Conservation (phyloP, 2,797 vertebrate genomes). For the Lagodon rhomboides region DNA sequence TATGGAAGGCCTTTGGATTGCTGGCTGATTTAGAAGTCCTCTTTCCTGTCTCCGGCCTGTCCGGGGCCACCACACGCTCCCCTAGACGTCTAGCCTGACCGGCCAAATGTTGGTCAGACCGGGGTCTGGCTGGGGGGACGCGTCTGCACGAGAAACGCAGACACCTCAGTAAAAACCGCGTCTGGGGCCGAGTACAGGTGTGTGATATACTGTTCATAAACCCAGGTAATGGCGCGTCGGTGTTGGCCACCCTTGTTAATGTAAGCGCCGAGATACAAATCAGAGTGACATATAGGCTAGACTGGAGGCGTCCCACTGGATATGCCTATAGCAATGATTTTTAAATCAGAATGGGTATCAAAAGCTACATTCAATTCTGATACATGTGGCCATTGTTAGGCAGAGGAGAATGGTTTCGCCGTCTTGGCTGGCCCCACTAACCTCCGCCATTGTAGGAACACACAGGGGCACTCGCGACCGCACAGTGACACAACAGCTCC, state of each 20-base stretch:
- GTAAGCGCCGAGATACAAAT: constrained; percentile 86
- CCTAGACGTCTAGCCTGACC: constrained; percentile 74
- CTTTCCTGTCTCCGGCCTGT: constrained; percentile 81
- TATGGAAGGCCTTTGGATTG: constrained; percentile 88
- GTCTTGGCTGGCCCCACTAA: constrained; percentile 78
- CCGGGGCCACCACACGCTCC: constrained; percentile 74
- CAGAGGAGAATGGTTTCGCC: constrained; percentile 77
- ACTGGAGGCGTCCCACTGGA: constrained; percentile 79
- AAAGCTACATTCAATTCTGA: constrained; percentile 80
- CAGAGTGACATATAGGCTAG: constrained; percentile 85
- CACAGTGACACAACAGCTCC: constrained; percentile 66
- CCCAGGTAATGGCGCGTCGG: constrained; percentile 74
- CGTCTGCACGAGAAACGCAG: constrained; percentile 76
- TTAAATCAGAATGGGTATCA: constrained; percentile 80
- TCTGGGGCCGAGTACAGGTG: constrained; percentile 77
- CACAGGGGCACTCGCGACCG: constrained; percentile 62
- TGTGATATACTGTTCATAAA: constrained; percentile 80
- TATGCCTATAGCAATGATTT: constrained; percentile 76
- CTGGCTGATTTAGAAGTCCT: constrained; percentile 89
- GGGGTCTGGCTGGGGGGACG: constrained; percentile 75
- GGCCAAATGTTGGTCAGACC: constrained; percentile 78
- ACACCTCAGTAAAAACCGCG: constrained; percentile 74
- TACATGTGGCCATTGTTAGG: constrained; percentile 83
- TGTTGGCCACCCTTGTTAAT: constrained; percentile 84
- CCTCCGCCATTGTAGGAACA: constrained; percentile 79